phyloP scores from a whole-genome alignment of 2,113 vertebrate genomes.

The Perca fluviatilis region DNA sequence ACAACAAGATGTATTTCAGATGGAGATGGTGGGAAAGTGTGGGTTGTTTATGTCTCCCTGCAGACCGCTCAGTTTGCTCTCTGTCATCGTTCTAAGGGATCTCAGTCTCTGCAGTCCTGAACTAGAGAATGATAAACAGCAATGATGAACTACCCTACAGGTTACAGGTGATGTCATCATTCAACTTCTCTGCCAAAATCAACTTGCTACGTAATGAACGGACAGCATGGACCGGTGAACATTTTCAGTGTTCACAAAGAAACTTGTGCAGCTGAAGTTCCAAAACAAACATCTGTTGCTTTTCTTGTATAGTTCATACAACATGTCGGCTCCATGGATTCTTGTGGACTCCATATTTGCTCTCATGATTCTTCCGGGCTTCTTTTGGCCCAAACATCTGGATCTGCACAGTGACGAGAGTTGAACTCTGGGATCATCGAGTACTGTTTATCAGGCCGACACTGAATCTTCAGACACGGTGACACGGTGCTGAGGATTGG shows the following conservation, averaged over 20 bases:
- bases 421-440: background rate
- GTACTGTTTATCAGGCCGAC: background rate
- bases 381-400: background rate
- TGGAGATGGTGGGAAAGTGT: conserved; percentile 22
- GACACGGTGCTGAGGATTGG: background rate
- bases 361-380: background rate
- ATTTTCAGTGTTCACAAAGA: background rate
- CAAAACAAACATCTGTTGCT: conserved; percentile 23
- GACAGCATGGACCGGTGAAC: background rate
- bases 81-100: conserved; percentile 17
- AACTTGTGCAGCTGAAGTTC: conserved; percentile 18
- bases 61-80: conserved; percentile 13
- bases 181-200: conserved; percentile 30
- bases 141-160: conserved; percentile 5
- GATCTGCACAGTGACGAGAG: background rate
- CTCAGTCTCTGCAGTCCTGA: conserved; percentile 32
- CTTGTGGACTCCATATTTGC: background rate
- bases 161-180: conserved; percentile 35
- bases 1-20: conserved; percentile 12
- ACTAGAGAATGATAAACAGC: conserved; percentile 46
- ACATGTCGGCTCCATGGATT: background rate
- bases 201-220: background rate
- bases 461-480: background rate
- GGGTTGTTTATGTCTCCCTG: conserved; percentile 28
- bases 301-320: background rate